Conservation (phyloP, 2,113 vertebrate species). For the Varanus salvator region DNA sequence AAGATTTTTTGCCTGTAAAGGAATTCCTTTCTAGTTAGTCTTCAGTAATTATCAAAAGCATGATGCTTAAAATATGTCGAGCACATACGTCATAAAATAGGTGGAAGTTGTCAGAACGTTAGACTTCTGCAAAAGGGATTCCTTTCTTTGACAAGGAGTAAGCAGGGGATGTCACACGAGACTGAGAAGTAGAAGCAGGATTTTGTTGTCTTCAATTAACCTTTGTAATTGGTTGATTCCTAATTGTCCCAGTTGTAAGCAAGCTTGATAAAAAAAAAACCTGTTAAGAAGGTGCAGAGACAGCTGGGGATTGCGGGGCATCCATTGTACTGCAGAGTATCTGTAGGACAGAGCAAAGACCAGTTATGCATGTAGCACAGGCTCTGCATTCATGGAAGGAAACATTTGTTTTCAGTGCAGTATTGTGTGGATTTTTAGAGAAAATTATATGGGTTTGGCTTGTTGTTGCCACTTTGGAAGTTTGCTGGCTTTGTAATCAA, state of each 20-base stretch:
- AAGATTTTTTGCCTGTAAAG: slow-evolving; percentile 26
- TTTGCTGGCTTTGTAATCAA: neutral
- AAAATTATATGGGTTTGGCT: neutral
- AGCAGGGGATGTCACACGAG: neutral
- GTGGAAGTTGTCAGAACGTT: neutral
- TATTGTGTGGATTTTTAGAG: neutral
- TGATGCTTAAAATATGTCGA: slow-evolving; percentile 34
- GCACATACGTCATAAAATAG: neutral
- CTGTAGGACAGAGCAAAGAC: neutral
- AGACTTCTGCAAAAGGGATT: neutral
- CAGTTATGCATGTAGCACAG: neutral
- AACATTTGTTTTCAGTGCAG: neutral
- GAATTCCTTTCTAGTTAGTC: slow-evolving; percentile 42
- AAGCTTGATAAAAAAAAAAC: neutral
- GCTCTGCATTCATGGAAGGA: neutral
- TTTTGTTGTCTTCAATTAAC: neutral
- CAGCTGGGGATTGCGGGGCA: neutral
- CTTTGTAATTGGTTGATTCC: no score
- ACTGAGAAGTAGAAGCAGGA: neutral
- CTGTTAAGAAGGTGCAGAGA: neutral
- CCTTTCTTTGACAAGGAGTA: neutral
- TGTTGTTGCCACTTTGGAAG: neutral
- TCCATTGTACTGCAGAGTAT: neutral
- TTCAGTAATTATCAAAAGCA: slow-evolving; percentile 32
- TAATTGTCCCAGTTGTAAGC: neutral